phyloP scores from a whole-genome alignment of 2,113 vertebrate species.

The Motacilla tschutschensis region DNA sequence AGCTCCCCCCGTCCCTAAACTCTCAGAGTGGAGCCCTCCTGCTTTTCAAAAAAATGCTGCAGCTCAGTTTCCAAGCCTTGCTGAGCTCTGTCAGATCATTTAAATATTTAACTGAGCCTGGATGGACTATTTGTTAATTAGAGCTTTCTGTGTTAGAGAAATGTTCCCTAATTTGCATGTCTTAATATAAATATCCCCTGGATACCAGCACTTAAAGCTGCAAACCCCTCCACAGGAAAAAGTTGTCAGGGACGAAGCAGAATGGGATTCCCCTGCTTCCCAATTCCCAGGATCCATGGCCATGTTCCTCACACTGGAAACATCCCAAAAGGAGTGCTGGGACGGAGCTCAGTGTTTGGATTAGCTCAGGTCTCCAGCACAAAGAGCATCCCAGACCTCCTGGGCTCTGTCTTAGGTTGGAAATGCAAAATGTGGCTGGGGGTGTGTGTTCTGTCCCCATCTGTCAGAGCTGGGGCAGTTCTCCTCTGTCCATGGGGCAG shows the following conservation, averaged over 20 bases:
- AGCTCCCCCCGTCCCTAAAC: background rate
- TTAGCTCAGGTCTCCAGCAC: background rate
- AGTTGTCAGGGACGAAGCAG: background rate
- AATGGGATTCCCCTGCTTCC: background rate
- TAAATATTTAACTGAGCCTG: background rate
- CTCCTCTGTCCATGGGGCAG: background rate
- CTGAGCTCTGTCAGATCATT: background rate
- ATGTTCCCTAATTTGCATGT: background rate
- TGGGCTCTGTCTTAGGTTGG: background rate
- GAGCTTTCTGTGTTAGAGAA: background rate
- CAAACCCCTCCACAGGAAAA: background rate
- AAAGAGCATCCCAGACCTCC: background rate
- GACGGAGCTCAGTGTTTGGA: background rate
- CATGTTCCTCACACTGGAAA: background rate
- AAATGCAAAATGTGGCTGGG: background rate
- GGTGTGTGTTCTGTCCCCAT: background rate
- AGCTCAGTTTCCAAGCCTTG: background rate
- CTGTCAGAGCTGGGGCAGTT: background rate
- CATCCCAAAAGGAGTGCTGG: background rate
- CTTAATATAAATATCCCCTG: background rate
- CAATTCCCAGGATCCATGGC: background rate
- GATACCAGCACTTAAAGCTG: background rate
- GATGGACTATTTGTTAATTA: conserved; percentile 11
- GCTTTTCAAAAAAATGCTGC: background rate
- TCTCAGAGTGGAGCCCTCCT: background rate